These are phyloP conservation scores for Sinocyclocheilus anshuiensis DNA, from an alignment of 2,113 vertebrate species.

Conservation along the genomic window DNA sequence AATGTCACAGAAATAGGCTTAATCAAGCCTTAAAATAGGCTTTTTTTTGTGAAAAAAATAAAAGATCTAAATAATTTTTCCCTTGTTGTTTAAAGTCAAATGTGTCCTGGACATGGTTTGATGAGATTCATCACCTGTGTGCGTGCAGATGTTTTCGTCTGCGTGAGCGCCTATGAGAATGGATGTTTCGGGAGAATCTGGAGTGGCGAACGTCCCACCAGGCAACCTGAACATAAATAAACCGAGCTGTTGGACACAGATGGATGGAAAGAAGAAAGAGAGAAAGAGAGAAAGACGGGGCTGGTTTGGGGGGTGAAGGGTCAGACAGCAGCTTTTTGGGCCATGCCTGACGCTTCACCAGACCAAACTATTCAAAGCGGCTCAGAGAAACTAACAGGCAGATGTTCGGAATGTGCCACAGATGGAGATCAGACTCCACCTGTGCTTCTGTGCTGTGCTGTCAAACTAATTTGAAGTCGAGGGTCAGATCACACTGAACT, in stretches of 20 bases:
- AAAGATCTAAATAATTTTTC: neutral
- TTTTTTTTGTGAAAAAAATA: too few relatives aligned
- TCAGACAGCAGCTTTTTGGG: conserved; percentile 48
- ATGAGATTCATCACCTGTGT: neutral
- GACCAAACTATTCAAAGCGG: conserved; percentile 59
- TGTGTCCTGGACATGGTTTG: neutral
- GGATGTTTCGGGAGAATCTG: neutral
- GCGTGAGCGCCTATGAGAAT: neutral
- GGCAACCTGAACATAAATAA: conserved; percentile 49
- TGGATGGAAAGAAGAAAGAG: neutral
- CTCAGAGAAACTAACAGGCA: neutral
- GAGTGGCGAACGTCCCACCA: neutral
- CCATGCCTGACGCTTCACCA: conserved; percentile 59
- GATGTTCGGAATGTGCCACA: conserved; percentile 49
- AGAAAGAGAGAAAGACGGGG: neutral
- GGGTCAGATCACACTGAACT: neutral
- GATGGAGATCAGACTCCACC: conserved; percentile 32
- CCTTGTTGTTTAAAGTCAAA: neutral
- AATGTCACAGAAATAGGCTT: neutral
- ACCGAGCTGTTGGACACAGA: conserved; percentile 11
- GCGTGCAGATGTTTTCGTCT: neutral
- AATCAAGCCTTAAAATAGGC: too few relatives aligned
- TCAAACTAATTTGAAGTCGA: too few relatives aligned
- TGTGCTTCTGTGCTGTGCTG: too few relatives aligned
- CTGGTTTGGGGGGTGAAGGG: conserved; percentile 10